Base-by-base conservation (phyloP, 1,140 invertebrate genomes). In the Maconellicoccus hirsutus region DNA sequence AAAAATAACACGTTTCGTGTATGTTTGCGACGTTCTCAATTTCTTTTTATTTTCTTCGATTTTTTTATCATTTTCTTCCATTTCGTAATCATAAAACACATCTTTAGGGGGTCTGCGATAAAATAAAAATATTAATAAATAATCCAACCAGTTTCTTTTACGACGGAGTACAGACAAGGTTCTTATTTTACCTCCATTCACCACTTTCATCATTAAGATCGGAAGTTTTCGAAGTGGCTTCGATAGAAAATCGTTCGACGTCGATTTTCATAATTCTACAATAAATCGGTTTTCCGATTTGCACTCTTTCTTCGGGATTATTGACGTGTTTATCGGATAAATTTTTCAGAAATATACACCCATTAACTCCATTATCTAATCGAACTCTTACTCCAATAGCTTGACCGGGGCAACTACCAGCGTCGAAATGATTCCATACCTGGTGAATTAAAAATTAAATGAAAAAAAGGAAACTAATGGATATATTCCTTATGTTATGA, bases 351-450 rank as follows among this genome's bases (percentile, higher is more conserved):
- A 92, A 92, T 77, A 99, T 94, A 78, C 98, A 98, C 0, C 97
- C 96, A 8, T 85, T 89, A 7, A 99, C 83, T 0, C 93, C 94
- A 80, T 98, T 99, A 77, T 99, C 97, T 0, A 99, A 80, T 0
- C 90, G 84, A 0, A 95, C 82, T 71, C 90, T 85, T 0, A 99
- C 89, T 1, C 98, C 98, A 0, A 90, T 91, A 0, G 96, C 92
- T 80, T 95, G 91, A 0, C 98, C 98, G 0, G 92, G 94, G 82
- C 97, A 99, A 22, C 89, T 87, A 38, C 91, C 92, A 59, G 93
- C 90, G 80, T 98, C 96, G 82, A 98, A 98, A 81, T 98, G 96
- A 82, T 94, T 95, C 96, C 96, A 98, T 3, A 98, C 86, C 82
- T 84, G 76, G 70, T 26, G 25, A 38, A 72, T 29, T 70, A 27